Percentiles rank a stretch among this genome's conserved stretches.
phyloP scores from a whole-genome alignment of 2,797 vertebrate species.

The Anguilla pacifica region DNA sequence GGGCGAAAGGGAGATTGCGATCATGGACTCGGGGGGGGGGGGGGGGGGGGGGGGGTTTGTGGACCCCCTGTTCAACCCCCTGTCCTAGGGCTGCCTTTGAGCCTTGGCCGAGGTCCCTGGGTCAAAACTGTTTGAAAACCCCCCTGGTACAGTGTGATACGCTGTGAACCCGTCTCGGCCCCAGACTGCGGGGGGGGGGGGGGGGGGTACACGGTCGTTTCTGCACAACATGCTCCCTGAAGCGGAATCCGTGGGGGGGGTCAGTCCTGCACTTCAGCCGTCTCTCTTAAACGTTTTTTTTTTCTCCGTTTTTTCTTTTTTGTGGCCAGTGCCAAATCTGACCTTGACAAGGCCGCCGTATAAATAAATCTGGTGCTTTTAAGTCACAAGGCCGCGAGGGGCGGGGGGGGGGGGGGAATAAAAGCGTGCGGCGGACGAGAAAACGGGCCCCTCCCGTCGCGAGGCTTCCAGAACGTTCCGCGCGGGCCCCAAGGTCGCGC shows the following conservation, averaged over 20 bases:
- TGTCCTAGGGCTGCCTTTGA: too few species aligned
- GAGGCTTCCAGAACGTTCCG: constrained; percentile 39
- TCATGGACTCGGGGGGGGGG: too few species aligned
- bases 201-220: too few species aligned
- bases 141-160: not conserved
- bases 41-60: too few species aligned
- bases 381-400: not conserved
- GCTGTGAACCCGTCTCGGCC: not conserved
- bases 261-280: too few species aligned
- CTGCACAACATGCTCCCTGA: not conserved
- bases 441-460: constrained; percentile 35
- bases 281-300: too few species aligned
- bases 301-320: not conserved
- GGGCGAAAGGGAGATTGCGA: too few species aligned
- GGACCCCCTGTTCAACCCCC: too few species aligned
- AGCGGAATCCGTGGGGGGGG: too few species aligned
- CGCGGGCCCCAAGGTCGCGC: constrained; percentile 43
- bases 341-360: constrained; percentile 7
- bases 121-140: too few species aligned
- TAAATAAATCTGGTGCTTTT: not conserved
- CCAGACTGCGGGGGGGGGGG: not conserved
- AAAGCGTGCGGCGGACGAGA: constrained; percentile 27
- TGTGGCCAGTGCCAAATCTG: not conserved
- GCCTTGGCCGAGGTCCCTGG: too few species aligned
- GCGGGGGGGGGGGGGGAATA: not conserved